Percentiles rank a stretch among this genome's conserved stretches.
Conservation (phyloP, 2,113 vertebrate genomes). For the Otus sunia region DNA sequence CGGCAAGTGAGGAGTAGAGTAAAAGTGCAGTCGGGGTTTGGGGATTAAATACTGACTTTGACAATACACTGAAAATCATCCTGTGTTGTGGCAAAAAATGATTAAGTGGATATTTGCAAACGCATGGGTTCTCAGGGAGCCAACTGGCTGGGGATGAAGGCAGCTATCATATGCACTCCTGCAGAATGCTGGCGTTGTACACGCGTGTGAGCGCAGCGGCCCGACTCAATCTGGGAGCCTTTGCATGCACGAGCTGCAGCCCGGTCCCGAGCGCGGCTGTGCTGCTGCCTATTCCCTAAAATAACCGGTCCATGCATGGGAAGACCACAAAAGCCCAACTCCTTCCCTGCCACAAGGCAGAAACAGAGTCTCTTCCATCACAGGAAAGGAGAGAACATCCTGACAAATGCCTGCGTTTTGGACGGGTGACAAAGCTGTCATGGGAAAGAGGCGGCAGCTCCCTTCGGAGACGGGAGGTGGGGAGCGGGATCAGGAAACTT, state of each 20-base stretch:
- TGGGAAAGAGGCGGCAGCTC: conserved; percentile 64
- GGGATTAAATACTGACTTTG: neutral
- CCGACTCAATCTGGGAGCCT: neutral
- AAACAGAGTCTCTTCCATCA: conserved; percentile 51
- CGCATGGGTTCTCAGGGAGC: neutral
- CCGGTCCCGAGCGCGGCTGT: rapidly evolving
- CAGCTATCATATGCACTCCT: neutral
- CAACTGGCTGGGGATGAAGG: neutral
- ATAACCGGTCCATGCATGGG: neutral
- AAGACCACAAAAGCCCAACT: conserved; percentile 31
- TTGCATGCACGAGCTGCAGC: rapidly evolving
- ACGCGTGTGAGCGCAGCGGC: neutral
- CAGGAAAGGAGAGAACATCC: conserved; percentile 70
- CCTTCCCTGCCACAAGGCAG: conserved; percentile 10
- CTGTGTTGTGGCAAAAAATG: neutral
- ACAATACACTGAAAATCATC: neutral
- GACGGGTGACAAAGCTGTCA: conserved; percentile 68
- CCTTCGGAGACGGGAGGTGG: conserved; percentile 62
- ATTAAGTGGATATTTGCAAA: neutral
- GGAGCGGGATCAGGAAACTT: conserved; percentile 67
- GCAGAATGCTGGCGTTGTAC: neutral
- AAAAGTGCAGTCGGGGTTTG: neutral
- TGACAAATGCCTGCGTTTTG: conserved; percentile 67
- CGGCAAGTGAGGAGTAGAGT: neutral
- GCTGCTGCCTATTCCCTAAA: neutral